Evolutionary conservation across 2,113 vertebrate species (phyloP).

Genomic region (Ramphastos sulfuratus): DNA sequence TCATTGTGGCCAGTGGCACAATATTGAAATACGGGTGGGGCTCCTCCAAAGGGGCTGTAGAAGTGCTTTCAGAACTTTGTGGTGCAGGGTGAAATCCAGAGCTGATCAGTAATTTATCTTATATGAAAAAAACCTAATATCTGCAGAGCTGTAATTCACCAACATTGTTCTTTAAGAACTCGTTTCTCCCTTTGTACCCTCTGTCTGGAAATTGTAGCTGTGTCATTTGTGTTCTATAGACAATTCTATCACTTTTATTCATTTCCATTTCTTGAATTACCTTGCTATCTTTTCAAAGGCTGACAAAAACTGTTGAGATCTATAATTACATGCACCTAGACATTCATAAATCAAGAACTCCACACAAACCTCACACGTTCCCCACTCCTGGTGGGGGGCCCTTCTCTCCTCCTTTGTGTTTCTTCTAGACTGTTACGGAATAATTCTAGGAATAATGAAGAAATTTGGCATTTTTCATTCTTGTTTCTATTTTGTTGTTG

Average conservation of each 20-base stretch:
- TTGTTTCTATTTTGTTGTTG: background rate
- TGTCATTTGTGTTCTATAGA: background rate
- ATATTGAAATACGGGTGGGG: accelerated
- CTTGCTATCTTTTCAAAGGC: background rate
- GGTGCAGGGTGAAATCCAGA: background rate
- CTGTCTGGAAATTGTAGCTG: background rate
- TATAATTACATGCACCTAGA: background rate
- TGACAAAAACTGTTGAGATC: background rate
- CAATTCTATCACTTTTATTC: background rate
- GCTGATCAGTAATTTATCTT: background rate
- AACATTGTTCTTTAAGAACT: background rate
- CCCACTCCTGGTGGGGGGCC: accelerated
- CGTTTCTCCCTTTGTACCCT: background rate
- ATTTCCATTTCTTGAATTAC: background rate
- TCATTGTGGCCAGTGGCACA: background rate
- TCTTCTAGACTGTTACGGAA: background rate
- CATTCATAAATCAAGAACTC: background rate
- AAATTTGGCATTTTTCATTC: background rate
- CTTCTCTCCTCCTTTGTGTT: background rate
- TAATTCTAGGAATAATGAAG: background rate
- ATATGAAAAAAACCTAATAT: background rate
- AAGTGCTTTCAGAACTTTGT: background rate
- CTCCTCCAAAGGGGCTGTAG: background rate
- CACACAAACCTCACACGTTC: background rate
- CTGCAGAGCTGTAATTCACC: background rate